Percentiles rank a stretch among this genome's conserved stretches.
phyloP scores from a whole-genome alignment of 2,113 vertebrate genomes.

The Hippocampus guttulatus region DNA sequence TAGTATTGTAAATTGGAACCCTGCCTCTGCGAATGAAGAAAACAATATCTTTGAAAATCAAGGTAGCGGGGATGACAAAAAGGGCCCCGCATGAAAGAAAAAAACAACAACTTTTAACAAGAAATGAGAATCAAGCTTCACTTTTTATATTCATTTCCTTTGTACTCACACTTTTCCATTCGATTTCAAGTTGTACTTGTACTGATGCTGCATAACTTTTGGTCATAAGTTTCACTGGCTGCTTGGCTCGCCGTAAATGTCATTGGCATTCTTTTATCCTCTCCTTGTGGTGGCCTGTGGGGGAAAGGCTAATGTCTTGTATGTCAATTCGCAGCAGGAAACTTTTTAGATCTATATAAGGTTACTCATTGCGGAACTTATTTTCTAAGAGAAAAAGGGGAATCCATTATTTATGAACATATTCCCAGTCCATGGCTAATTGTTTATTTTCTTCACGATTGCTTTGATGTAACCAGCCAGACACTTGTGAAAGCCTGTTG shows the following conservation, averaged over 20 bases:
- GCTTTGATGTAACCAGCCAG: slow-evolving; percentile 78
- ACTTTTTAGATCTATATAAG: slow-evolving; percentile 79
- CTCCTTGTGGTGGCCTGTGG: slow-evolving; percentile 70
- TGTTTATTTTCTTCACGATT: slow-evolving; percentile 79
- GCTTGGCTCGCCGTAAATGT: slow-evolving; percentile 67
- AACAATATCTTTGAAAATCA: slow-evolving; percentile 20
- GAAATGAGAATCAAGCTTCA: slow-evolving; percentile 36
- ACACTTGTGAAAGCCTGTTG: slow-evolving; percentile 68
- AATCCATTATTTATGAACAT: slow-evolving; percentile 82
- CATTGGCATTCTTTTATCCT: slow-evolving; percentile 74
- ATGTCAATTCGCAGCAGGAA: slow-evolving; percentile 78
- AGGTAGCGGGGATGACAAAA: slow-evolving; percentile 14
- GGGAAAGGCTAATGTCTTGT: slow-evolving; percentile 79
- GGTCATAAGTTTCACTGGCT: slow-evolving; percentile 50
- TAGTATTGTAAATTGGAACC: slow-evolving; percentile 23
- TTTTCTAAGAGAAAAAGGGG: slow-evolving; percentile 75
- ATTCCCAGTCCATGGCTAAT: slow-evolving; percentile 80
- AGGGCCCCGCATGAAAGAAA: slow-evolving; percentile 15
- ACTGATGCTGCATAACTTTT: slow-evolving; percentile 39
- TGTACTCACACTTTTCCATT: slow-evolving; percentile 47
- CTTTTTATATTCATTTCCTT: slow-evolving; percentile 34
- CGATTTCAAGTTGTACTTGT: slow-evolving; percentile 33
- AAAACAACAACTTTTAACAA: slow-evolving; percentile 46
- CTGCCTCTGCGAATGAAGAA: slow-evolving; percentile 27
- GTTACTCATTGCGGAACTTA: slow-evolving; percentile 73